These are phyloP conservation scores for Drosophila willistoni DNA, from an alignment of 1,140 invertebrate species.

Conservation along the genomic window DNA sequence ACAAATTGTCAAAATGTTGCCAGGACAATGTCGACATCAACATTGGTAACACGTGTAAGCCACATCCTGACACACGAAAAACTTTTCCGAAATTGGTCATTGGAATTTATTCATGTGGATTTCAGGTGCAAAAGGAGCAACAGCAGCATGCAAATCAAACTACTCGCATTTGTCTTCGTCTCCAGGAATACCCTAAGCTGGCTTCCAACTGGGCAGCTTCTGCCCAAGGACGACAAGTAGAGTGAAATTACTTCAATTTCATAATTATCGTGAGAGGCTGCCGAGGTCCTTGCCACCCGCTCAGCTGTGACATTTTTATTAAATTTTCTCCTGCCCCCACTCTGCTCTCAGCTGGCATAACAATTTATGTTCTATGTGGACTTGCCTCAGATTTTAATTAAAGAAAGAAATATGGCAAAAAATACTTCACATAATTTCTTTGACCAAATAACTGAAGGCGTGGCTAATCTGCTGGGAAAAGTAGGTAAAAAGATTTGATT, in stretches of 20 bases:
- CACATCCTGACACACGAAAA: conserved; percentile 6
- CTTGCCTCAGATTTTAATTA: conserved; percentile 50
- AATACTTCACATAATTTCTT: conserved; percentile 41
- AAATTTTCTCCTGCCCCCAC: conserved; percentile 42
- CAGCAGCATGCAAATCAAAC: conserved; percentile 50
- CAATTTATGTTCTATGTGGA: conserved; percentile 27
- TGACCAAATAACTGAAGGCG: conserved; percentile 8
- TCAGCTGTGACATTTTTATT: conserved; percentile 69
- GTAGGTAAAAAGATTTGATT: conserved; percentile 24
- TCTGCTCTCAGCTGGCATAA: conserved; percentile 18
- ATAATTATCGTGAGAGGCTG: conserved; percentile 59
- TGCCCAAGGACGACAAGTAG: conserved; percentile 44
- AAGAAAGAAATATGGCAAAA: conserved; percentile 41
- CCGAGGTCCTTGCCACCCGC: conserved; percentile 24
- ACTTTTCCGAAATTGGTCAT: conserved; percentile 8
- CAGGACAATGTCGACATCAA: conserved; percentile 11
- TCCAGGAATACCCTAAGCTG: conserved; percentile 31
- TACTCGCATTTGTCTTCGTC: conserved; percentile 4
- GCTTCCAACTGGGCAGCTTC: conserved; percentile 26
- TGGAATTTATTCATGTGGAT: conserved; percentile 30
- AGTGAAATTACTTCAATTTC: conserved; percentile 49
- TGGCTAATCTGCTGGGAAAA: conserved; percentile 9
- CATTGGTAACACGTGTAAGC: conserved; percentile 48
- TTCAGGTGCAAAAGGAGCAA: conserved; percentile 19
- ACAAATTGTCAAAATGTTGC: conserved; percentile 31